A percentile compares a stretch with the other conserved stretches of the same genome.
Conservation (phyloP, 2,888 invertebrate species). For the Tanaodytes sp. region DNA sequence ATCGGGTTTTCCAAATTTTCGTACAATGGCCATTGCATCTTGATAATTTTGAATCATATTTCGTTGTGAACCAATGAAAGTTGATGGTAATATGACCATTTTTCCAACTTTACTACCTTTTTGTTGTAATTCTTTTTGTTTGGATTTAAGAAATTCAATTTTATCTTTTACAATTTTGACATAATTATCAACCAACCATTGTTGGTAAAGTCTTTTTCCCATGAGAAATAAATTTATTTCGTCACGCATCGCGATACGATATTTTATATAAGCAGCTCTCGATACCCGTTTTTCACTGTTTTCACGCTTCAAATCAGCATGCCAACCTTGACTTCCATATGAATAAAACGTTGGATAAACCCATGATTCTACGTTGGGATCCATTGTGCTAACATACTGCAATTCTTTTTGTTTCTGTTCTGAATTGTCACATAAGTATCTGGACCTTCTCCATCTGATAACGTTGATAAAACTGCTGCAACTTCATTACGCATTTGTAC, state of each 20-base stretch:
- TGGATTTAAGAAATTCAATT: neutral
- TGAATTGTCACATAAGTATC: slow-evolving; percentile 8
- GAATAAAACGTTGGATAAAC: neutral
- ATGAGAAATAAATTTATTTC: neutral
- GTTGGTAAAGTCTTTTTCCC: neutral
- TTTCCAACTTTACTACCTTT: neutral
- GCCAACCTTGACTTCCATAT: slow-evolving; percentile 3
- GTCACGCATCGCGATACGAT: neutral
- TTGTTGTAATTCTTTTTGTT: neutral
- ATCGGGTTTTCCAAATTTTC: no score
- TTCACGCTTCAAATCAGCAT: neutral
- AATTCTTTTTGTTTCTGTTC: slow-evolving; percentile 3
- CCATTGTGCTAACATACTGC: neutral
- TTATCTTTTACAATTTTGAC: neutral
- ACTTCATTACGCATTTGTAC: slow-evolving; percentile 12
- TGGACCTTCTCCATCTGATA: slow-evolving; percentile 2
- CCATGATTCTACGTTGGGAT: no score
- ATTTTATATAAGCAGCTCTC: neutral
- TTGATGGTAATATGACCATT: neutral
- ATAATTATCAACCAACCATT: neutral
- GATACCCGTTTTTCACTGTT: neutral
- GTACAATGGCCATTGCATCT: no score
- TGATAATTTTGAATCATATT: slow-evolving; percentile 3
- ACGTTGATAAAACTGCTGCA: slow-evolving; percentile 6
- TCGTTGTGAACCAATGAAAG: neutral